A percentile compares a stretch with the other conserved stretches of the same genome.
Conservation (phyloP, 2,888 invertebrate species). For the Lydus trimaculatus region DNA sequence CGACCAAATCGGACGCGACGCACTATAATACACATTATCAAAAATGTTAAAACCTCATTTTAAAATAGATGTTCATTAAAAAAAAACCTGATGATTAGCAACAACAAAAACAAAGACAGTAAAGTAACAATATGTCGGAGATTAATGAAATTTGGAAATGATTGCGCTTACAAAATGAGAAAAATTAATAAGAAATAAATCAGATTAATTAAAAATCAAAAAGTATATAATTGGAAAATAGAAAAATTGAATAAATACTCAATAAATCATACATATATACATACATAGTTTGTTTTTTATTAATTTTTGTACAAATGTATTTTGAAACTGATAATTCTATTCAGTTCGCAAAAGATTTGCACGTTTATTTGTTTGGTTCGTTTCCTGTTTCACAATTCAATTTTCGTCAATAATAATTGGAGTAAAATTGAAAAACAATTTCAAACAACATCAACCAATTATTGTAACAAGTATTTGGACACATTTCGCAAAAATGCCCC, state of each 20-base stretch:
- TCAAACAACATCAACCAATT: background rate
- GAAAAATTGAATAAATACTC: background rate
- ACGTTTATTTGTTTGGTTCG: too few relatives aligned
- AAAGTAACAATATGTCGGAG: background rate
- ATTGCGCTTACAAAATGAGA: background rate
- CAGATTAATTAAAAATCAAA: background rate
- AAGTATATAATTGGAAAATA: slow-evolving; percentile 1
- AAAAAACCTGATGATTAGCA: too few relatives aligned
- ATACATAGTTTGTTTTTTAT: background rate
- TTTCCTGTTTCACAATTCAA: too few relatives aligned
- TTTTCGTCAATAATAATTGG: background rate
- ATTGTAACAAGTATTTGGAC: background rate
- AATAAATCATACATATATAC: background rate
- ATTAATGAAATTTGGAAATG: background rate
- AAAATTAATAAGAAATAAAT: slow-evolving; percentile 2
- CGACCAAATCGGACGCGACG: too few relatives aligned
- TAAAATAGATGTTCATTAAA: too few relatives aligned
- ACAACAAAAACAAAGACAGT: too few relatives aligned
- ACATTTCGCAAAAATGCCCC: slow-evolving; percentile 3
- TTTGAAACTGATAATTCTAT: too few relatives aligned
- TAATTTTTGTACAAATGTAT: background rate
- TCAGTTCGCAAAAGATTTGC: too few relatives aligned
- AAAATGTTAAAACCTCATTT: too few relatives aligned
- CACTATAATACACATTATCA: too few relatives aligned
- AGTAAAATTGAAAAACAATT: background rate